Evolutionary conservation across 2,888 invertebrate species (phyloP).

Genomic region (Adelphocoris suturalis): DNA sequence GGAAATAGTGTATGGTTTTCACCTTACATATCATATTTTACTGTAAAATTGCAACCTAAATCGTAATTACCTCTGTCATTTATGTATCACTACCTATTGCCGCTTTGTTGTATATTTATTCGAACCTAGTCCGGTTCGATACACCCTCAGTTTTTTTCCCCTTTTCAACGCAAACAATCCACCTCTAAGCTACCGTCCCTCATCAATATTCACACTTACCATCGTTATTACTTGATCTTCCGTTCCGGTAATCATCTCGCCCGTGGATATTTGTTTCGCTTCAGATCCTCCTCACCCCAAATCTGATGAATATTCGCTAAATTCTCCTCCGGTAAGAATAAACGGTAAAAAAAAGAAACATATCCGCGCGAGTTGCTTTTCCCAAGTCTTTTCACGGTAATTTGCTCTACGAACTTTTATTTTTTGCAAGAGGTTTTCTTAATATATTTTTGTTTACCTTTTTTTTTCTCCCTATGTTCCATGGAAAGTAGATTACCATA

Average conservation of each 20-base stretch:
- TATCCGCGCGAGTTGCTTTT: slow-evolving; percentile 36
- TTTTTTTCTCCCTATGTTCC: neutral
- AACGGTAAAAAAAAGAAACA: neutral
- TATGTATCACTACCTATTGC: too few relatives aligned
- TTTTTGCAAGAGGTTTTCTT: neutral
- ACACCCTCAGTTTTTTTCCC: too few relatives aligned
- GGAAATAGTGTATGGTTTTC: too few relatives aligned
- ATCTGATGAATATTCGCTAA: slow-evolving; percentile 34
- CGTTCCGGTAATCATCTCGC: slow-evolving; percentile 26
- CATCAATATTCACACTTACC: slow-evolving; percentile 22
- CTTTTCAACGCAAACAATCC: too few relatives aligned
- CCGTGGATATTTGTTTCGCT: neutral
- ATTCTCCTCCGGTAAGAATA: neutral
- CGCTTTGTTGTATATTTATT: too few relatives aligned
- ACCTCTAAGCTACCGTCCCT: neutral
- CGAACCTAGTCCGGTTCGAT: too few relatives aligned
- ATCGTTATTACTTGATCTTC: neutral
- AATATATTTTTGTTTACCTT: neutral
- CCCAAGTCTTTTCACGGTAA: slow-evolving; percentile 56
- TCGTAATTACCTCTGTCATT: too few relatives aligned
- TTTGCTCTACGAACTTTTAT: neutral
- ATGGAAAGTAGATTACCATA: too few relatives aligned
- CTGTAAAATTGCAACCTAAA: too few relatives aligned
- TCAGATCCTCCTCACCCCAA: neutral
- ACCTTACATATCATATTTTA: too few relatives aligned